Conservation (phyloP, 2,888 invertebrate species). For the Hanleya hanleyi region DNA sequence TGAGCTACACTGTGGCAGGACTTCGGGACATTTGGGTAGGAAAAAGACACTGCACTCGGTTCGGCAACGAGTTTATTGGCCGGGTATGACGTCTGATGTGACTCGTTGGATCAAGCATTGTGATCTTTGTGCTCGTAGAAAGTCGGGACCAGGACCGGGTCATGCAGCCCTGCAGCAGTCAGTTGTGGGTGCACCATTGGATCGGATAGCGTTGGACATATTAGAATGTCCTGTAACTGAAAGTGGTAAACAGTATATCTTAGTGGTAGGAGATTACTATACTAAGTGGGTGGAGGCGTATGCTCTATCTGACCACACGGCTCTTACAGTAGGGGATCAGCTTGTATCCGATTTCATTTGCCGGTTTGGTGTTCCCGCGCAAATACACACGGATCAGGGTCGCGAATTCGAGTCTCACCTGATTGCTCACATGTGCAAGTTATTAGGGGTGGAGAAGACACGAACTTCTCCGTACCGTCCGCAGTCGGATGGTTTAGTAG, state of each 20-base stretch:
- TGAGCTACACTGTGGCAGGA: neutral
- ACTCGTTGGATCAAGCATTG: neutral
- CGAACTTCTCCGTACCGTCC: neutral
- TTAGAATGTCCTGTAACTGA: slow-evolving; percentile 1
- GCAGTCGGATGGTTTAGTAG: neutral
- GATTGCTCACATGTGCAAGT: neutral
- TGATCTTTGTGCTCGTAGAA: neutral
- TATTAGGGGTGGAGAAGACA: neutral
- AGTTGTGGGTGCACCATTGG: neutral
- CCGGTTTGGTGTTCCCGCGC: neutral
- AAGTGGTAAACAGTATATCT: neutral
- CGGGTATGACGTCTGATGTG: neutral
- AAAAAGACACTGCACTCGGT: neutral
- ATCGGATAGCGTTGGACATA: neutral
- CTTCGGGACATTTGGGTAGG: neutral
- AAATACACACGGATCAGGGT: neutral
- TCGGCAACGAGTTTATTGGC: neutral
- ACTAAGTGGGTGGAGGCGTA: neutral
- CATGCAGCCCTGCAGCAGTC: neutral
- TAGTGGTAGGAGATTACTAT: neutral
- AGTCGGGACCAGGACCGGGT: neutral
- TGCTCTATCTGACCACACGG: neutral
- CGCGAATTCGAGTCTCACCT: neutral
- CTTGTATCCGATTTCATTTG: neutral
- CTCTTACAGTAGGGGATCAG: neutral